Conservation (phyloP, 53 echinoderm and acorn worm species). For the Echinometra lucunter region DNA sequence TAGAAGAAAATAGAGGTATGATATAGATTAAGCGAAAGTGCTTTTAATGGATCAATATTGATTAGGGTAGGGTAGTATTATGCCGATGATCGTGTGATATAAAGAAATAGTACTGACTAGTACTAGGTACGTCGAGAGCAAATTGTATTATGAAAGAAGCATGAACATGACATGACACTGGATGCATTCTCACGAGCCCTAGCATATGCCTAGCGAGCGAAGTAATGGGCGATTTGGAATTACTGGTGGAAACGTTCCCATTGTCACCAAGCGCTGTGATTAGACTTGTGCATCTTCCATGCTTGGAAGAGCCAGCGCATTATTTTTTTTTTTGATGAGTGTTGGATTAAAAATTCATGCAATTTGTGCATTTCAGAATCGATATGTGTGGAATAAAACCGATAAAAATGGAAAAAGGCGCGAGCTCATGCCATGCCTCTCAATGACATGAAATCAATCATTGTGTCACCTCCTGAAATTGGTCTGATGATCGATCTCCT, state of each 20-base stretch:
- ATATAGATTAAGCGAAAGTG: not conserved
- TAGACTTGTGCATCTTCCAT: too few relatives aligned
- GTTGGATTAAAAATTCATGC: not conserved
- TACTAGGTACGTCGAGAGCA: too few relatives aligned
- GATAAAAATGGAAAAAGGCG: not conserved
- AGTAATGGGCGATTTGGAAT: too few relatives aligned
- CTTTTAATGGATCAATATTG: not conserved
- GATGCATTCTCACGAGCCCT: too few relatives aligned
- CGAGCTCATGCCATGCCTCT: constrained; percentile 7
- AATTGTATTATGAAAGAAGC: too few relatives aligned
- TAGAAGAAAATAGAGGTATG: not conserved
- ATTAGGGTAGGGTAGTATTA: not conserved
- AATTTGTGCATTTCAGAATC: constrained; percentile 20
- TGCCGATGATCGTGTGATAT: too few relatives aligned
- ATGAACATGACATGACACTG: too few relatives aligned
- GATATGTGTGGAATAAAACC: not conserved
- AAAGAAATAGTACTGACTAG: too few relatives aligned
- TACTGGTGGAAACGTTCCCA: too few relatives aligned
- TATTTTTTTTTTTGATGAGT: too few relatives aligned
- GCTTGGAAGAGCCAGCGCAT: not conserved
- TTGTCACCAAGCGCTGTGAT: too few relatives aligned
- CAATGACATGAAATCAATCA: constrained; percentile 44
- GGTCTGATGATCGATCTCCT: constrained; percentile 20
- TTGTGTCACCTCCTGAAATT: constrained; percentile 31
- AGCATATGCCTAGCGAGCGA: too few relatives aligned